phyloP scores from a whole-genome alignment of 2,113 vertebrate species.

The Puntigrus tetrazona region DNA sequence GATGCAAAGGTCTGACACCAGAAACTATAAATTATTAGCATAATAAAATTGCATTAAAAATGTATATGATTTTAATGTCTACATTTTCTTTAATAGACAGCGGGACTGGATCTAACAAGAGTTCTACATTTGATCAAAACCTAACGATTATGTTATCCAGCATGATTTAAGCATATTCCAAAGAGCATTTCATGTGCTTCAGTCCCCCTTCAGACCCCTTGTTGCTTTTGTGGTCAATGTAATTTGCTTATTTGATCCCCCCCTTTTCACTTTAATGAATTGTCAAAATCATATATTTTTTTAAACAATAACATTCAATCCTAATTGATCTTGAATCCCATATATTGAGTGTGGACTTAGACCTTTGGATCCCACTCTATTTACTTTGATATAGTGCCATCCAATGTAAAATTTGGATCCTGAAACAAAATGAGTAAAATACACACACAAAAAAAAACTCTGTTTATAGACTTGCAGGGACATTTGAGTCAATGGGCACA shows the following conservation, averaged over 20 bases:
- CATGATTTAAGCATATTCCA: background rate
- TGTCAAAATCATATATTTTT: background rate
- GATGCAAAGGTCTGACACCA: background rate
- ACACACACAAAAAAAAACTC: no score
- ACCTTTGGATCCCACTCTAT: background rate
- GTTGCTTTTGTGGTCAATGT: background rate
- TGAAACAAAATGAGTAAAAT: background rate
- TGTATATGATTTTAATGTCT: background rate
- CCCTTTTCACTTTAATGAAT: background rate
- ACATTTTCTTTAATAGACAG: background rate
- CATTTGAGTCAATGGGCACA: conserved; percentile 29
- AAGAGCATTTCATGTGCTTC: conserved; percentile 2
- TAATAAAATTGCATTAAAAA: background rate
- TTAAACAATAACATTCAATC: background rate
- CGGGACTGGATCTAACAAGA: background rate
- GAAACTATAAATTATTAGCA: background rate
- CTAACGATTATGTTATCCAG: background rate
- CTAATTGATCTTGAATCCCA: background rate
- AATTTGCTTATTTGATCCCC: background rate
- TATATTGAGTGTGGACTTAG: background rate
- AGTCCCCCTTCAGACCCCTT: background rate
- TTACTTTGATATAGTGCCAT: background rate
- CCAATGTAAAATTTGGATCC: background rate
- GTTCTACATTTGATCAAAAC: background rate
- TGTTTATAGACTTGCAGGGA: background rate